Conservation (phyloP, 2,797 vertebrate species). For the Spheniscus humboldti region DNA sequence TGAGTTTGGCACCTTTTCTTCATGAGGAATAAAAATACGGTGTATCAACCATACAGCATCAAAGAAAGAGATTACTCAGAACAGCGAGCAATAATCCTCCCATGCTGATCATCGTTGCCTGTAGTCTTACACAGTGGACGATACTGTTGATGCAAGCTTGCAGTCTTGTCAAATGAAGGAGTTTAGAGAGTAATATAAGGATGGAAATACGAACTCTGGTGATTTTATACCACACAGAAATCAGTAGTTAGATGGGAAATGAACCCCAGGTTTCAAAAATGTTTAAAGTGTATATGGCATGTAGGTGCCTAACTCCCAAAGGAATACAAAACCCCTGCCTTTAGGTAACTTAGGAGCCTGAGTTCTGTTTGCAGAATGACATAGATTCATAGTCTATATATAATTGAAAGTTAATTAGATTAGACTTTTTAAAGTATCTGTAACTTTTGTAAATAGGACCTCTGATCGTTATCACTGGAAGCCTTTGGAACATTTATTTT, state of each 20-base stretch:
- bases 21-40: not conserved
- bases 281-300: not conserved
- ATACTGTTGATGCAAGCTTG: not conserved
- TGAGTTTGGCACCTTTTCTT: not conserved
- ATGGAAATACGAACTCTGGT: not conserved
- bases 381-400: not conserved
- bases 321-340: not conserved
- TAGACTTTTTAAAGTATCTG: not conserved
- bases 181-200: not conserved
- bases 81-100: not conserved
- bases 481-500: not conserved
- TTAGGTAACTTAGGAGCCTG: not conserved
- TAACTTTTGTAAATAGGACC: not conserved
- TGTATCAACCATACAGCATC: not conserved
- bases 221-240: not conserved
- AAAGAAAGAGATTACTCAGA: not conserved
- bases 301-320: not conserved
- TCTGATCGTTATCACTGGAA: not conserved
- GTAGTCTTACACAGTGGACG: not conserved
- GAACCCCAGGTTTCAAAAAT: not conserved
- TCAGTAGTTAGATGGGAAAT: not conserved
- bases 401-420: not conserved
- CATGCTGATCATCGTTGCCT: not conserved
- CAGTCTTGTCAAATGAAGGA: not conserved
- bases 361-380: not conserved